Percentiles rank a stretch among this genome's conserved stretches.
phyloP scores from a whole-genome alignment of 2,797 vertebrate species.

The Dermochelys coriacea region DNA sequence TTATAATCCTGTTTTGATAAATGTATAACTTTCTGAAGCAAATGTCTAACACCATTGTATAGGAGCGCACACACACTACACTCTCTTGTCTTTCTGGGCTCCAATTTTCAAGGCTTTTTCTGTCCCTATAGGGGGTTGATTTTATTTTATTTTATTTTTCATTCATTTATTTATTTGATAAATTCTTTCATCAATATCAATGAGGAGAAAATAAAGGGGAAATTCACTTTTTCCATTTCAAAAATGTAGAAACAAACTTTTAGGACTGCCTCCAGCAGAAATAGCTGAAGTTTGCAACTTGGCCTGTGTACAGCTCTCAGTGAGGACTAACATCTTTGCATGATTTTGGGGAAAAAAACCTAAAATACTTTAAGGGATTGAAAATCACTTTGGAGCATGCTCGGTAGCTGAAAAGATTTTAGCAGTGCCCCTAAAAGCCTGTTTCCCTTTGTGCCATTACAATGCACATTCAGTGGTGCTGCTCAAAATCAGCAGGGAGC shows the following conservation, averaged over 20 bases:
- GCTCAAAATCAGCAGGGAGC: background rate
- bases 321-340: background rate
- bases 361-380: background rate
- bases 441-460: background rate
- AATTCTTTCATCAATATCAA: too few species aligned
- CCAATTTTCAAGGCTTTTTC: fast-evolving
- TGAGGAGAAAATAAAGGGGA: background rate
- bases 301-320: background rate
- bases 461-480: fast-evolving
- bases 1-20: background rate
- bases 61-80: too few species aligned
- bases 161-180: too few species aligned
- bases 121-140: too few species aligned
- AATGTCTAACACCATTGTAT: background rate
- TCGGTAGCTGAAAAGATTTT: background rate
- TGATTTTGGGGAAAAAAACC: background rate
- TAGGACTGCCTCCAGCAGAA: background rate
- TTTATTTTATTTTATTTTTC: too few species aligned
- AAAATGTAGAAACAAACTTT: background rate
- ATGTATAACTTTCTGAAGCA: background rate
- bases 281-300: background rate
- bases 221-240: background rate
- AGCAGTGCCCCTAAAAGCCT: fast-evolving
- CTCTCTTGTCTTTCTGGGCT: background rate
- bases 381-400: background rate